Conservation (phyloP, 2,888 invertebrate species). For the Thyatira batis region DNA sequence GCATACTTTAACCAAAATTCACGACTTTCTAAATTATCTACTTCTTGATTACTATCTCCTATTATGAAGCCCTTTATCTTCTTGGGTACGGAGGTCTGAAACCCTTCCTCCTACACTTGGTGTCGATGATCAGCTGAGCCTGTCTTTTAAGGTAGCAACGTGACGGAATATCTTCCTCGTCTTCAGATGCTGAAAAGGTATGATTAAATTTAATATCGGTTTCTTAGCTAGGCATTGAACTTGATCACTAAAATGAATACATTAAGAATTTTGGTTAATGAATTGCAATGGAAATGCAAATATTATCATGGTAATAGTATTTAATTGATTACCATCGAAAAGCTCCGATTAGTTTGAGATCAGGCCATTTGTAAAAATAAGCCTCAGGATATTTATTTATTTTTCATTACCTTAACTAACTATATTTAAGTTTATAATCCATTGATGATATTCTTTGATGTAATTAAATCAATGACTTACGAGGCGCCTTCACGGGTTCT, state of each 20-base stretch:
- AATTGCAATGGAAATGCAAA: too few species aligned
- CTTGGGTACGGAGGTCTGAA: slow-evolving; percentile 76
- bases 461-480: too few species aligned
- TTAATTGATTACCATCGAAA: too few species aligned
- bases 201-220: neutral
- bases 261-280: too few species aligned
- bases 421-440: too few species aligned
- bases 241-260: too few species aligned
- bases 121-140: slow-evolving; percentile 91
- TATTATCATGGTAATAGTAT: too few species aligned
- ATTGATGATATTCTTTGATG: too few species aligned
- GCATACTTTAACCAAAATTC: neutral
- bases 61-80: slow-evolving; percentile 40
- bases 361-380: too few species aligned
- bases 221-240: neutral
- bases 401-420: too few species aligned
- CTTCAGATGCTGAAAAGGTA: slow-evolving; percentile 83
- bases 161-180: slow-evolving; percentile 92
- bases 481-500: slow-evolving; percentile 63
- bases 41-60: neutral
- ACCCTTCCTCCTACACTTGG: slow-evolving; percentile 90
- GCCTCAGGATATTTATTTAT: too few species aligned
- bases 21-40: neutral
- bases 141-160: slow-evolving; percentile 90
- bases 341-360: too few species aligned